Evolutionary conservation across 2,113 vertebrate genomes (phyloP).

Genomic region (Chinchilla lanigera): DNA sequence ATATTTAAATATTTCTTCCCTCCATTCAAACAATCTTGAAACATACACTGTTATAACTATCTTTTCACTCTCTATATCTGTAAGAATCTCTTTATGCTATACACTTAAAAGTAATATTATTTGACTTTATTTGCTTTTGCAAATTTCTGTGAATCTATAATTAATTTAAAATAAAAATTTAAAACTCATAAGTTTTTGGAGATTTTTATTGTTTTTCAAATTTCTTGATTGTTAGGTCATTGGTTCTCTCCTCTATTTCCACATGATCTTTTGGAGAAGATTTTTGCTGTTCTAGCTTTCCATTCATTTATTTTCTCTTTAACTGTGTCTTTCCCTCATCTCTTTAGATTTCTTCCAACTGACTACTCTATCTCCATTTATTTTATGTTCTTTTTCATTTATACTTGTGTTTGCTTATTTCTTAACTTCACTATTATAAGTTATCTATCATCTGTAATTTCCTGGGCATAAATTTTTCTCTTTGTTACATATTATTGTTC

Average conservation of each 20-base stretch:
- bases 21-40: conserved; percentile 15
- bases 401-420: neutral
- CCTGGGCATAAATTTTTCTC: neutral
- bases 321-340: neutral
- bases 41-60: neutral
- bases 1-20: neutral
- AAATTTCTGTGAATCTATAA: neutral
- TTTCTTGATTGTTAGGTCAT: conserved; percentile 14
- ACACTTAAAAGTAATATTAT: neutral
- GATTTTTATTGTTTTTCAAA: conserved; percentile 22
- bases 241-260: neutral
- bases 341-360: conserved; percentile 18
- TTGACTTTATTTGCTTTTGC: neutral
- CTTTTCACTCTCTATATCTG: neutral
- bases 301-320: conserved; percentile 50
- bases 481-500: neutral
- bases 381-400: neutral
- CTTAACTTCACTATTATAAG: neutral
- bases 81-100: neutral
- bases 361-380: neutral
- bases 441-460: neutral
- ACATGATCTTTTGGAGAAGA: neutral
- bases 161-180: conserved; percentile 5
- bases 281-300: neutral
- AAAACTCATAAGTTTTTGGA: neutral